Evolutionary conservation across 2,888 invertebrate species (phyloP), one percentile per base, ranked within the genome.

Genomic region (Polylopha cassiicola): DNA sequence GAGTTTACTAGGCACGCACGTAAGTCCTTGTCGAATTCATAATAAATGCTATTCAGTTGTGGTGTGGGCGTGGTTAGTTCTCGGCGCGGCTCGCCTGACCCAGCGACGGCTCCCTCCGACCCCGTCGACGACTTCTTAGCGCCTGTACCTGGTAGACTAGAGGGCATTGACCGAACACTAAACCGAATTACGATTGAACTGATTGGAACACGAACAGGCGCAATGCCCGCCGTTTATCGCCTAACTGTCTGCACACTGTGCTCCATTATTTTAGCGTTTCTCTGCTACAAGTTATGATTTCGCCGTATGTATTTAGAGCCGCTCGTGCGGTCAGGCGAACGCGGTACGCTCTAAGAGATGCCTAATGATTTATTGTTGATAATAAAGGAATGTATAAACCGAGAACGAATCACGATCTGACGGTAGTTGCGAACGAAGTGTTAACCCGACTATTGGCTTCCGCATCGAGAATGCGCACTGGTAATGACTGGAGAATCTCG

Each of bases 1-100:
- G 97, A 98, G 91, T 97, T 98, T 93, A 91, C 95, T 90, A 97
- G 96, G 92, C 95, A 96, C 92, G 96, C 97, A 95, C 97, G 97
- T 97, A 95, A 95, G 95, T 95, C 91, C 90, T 88, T 82, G 82
- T 86, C 86, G 86, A 86, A 82, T 86, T 86, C 86, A 84, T 85
- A 87, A 86, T 84, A 84, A 72, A 76, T 79, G 81, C 73, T 79
- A 79, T 65, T 66, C 69, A 67, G 61, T 54, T 51, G 45, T 49
- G 48, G 41, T 44, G 56, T 50, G 54, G 48, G 45, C 49, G 55
- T 44, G 55, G 56, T 47, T 45, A 34, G 33, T 23, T 36, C 39
- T 41, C 37, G 38, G 20, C 29, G 27, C 24, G 26, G 17, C 11
- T 17, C 34, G 38, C 37, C 14, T 21, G 15, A 3, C 24, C 4